These are phyloP conservation scores for Coregonus clupeaformis DNA, from an alignment of 2,113 vertebrate species.

Conservation along the genomic window DNA sequence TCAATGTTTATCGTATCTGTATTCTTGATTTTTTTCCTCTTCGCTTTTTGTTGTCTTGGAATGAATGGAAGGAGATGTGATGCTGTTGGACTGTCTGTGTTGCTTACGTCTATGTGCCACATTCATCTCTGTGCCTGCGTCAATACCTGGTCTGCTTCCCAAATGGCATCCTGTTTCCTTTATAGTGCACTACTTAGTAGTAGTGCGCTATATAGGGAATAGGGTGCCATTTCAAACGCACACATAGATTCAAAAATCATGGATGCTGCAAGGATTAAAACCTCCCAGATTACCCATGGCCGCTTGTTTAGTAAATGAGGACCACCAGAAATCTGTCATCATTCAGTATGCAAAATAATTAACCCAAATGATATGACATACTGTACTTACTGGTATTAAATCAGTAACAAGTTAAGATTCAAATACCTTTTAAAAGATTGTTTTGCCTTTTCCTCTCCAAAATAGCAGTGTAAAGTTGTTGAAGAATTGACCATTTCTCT, in stretches of 20 bases:
- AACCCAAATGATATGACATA: background rate
- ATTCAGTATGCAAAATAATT: background rate
- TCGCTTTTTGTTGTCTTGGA: background rate
- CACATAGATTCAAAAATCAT: background rate
- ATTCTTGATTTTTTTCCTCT: too few relatives aligned
- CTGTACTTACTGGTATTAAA: background rate
- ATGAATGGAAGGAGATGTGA: background rate
- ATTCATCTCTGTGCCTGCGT: constrained; percentile 9
- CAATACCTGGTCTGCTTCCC: background rate
- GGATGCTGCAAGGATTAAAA: too few relatives aligned
- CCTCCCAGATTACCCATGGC: background rate
- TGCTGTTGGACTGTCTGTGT: background rate
- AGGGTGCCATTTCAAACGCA: background rate
- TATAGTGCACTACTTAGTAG: too few relatives aligned
- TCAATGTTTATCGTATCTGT: background rate
- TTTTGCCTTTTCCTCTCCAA: background rate
- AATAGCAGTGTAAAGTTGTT: background rate
- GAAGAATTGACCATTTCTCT: constrained; percentile 10
- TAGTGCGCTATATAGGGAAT: too few relatives aligned
- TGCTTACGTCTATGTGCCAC: constrained; percentile 2
- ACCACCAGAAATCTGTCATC: background rate
- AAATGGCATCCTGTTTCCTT: too few relatives aligned
- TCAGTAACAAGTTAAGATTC: background rate
- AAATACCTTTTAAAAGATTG: background rate
- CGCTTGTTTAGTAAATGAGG: background rate